Evolutionary conservation across 2,888 invertebrate genomes (phyloP), one percentile per base, ranked within the genome.

Genomic region (Rhingia rostrata): DNA sequence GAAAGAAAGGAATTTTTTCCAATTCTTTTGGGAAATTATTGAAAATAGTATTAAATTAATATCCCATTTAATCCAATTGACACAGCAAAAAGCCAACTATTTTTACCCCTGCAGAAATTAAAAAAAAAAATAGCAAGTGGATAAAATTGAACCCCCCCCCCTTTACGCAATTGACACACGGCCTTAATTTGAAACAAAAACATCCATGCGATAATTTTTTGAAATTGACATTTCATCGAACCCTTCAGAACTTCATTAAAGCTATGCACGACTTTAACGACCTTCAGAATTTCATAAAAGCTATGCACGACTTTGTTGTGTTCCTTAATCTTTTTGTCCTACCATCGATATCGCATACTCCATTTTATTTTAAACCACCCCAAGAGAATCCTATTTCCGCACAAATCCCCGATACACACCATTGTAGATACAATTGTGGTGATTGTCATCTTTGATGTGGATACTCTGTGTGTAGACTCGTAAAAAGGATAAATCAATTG

Each of bases 341-440:
- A 9, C 9, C 14, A 10, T n/a, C 10, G n/a, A n/a, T n/a, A n/a
- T n/a, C n/a, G n/a, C n/a, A 33, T 6, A 6, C 39, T n/a, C 6
- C 6, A 12, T 39, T 35, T 33, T 12, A 9, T n/a, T 10, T 14
- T n/a, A 12, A 51, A 66, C 35, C 4, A 7, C 66, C 73, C 53
- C 60, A 6, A 54, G 53, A 47, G 54, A 66, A 60, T 70, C 49
- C 10, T 66, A 39, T 67, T 54, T 33, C 43, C 14, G 35, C 10
- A 67, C 10, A 69, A 69, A 63, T 63, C 69, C 61, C 39, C 37
- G 75, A 75, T 69, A 75, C 51, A 81, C 56, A 81, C 80, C 75
- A 75, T 81, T 81, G 75, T 75, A 75, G 80, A 81, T 49, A 81
- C 80, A 81, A 75, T 81, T 81, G 80, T 75, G 80, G 80, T 69